Conservation (phyloP, 2,797 vertebrate genomes). For the Merluccius polli region DNA sequence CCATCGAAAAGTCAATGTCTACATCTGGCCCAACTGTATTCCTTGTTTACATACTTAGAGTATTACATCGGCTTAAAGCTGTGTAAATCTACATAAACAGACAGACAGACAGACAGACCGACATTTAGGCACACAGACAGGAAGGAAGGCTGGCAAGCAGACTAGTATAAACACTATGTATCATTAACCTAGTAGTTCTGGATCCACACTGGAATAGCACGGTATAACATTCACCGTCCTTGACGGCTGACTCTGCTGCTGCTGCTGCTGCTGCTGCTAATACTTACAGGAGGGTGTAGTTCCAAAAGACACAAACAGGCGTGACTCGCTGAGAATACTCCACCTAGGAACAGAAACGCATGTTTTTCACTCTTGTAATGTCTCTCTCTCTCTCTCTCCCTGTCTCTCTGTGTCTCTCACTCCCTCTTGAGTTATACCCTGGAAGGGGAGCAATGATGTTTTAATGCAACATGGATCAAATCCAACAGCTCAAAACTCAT, state of each 20-base stretch:
- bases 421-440: background rate
- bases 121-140: background rate
- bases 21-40: background rate
- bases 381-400: background rate
- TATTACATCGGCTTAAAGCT: background rate
- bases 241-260: slow-evolving; percentile 11
- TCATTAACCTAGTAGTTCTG: background rate
- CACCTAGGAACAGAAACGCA: slow-evolving; percentile 62
- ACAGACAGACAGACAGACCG: background rate
- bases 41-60: background rate
- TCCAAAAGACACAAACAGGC: slow-evolving; percentile 75
- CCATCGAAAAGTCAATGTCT: background rate
- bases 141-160: background rate
- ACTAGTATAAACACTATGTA: background rate
- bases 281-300: slow-evolving; percentile 75
- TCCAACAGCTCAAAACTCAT: background rate
- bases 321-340: slow-evolving; percentile 50
- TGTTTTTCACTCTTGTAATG: slow-evolving; percentile 14
- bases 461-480: slow-evolving; percentile 18
- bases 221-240: background rate
- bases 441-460: background rate
- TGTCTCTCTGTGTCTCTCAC: background rate
- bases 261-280: slow-evolving; percentile 20
- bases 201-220: background rate
- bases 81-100: background rate